Percentiles rank a stretch among this genome's conserved stretches.
Evolutionary conservation across 2,113 vertebrate genomes (phyloP).

Genomic region (Asarcornis scutulata): DNA sequence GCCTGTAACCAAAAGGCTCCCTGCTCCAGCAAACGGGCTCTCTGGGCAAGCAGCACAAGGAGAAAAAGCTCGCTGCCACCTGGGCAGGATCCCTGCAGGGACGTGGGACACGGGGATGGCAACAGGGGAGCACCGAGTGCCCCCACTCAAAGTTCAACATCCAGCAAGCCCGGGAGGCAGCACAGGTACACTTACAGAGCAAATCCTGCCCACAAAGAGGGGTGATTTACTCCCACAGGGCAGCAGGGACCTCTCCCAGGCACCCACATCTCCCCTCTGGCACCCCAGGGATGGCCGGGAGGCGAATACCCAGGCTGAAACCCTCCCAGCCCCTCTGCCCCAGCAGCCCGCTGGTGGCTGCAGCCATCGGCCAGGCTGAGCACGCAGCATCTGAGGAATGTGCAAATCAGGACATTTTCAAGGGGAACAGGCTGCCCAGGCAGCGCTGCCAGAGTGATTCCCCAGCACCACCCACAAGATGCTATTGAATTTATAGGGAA

Average conservation of each 20-base stretch:
- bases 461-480: slow-evolving; percentile 51
- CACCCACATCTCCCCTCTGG: accelerated
- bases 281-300: neutral
- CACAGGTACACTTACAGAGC: neutral
- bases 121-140: accelerated
- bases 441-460: neutral
- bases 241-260: neutral
- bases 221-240: neutral
- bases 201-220: neutral
- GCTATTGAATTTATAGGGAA: slow-evolving; percentile 57
- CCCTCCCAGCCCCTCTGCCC: neutral
- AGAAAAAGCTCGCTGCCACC: neutral
- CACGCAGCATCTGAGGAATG: slow-evolving; percentile 47
- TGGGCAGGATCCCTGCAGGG: neutral
- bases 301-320: neutral
- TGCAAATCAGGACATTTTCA: slow-evolving; percentile 16
- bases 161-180: neutral
- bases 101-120: accelerated
- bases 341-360: neutral
- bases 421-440: neutral
- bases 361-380: neutral
- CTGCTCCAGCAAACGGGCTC: too few relatives aligned
- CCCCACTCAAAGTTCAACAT: neutral
- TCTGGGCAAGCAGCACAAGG: neutral
- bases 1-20: neutral